phyloP scores from a whole-genome alignment of 2,888 invertebrate genomes.

The Campoletis raptor region DNA sequence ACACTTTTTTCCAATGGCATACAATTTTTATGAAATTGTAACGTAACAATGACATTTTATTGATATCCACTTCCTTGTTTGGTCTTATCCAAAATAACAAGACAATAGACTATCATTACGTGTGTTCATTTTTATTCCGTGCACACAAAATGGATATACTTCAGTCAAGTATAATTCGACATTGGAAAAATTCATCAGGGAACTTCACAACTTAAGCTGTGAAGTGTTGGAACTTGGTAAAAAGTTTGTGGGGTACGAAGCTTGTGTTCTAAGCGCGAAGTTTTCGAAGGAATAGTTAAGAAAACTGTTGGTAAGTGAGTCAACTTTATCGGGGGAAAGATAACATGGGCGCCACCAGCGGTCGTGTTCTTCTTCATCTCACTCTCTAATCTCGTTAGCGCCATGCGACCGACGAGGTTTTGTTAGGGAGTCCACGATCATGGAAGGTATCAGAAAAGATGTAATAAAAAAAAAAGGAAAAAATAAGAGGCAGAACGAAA shows the following conservation, averaged over 20 bases:
- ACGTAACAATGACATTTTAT: background rate
- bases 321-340: slow-evolving; percentile 40
- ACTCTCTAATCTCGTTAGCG: slow-evolving; percentile 68
- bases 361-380: slow-evolving; percentile 42
- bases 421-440: slow-evolving; percentile 55
- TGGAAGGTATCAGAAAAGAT: slow-evolving; percentile 42
- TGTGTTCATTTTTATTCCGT: background rate
- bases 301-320: slow-evolving; percentile 22
- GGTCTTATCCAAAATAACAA: background rate
- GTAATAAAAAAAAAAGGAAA: background rate
- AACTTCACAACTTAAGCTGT: background rate
- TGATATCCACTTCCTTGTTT: background rate
- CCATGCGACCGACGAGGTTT: slow-evolving; percentile 37
- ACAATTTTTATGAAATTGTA: background rate
- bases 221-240: background rate
- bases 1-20: background rate
- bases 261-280: background rate
- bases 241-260: background rate
- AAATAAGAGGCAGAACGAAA: slow-evolving; percentile 37
- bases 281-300: background rate
- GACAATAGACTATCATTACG: background rate
- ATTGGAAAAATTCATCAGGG: background rate
- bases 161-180: background rate
- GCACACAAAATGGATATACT: background rate
- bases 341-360: slow-evolving; percentile 5